A percentile compares a stretch with the other conserved stretches of the same genome.
phyloP scores from a whole-genome alignment of 2,888 invertebrate genomes.

The Panorpa germanica region DNA sequence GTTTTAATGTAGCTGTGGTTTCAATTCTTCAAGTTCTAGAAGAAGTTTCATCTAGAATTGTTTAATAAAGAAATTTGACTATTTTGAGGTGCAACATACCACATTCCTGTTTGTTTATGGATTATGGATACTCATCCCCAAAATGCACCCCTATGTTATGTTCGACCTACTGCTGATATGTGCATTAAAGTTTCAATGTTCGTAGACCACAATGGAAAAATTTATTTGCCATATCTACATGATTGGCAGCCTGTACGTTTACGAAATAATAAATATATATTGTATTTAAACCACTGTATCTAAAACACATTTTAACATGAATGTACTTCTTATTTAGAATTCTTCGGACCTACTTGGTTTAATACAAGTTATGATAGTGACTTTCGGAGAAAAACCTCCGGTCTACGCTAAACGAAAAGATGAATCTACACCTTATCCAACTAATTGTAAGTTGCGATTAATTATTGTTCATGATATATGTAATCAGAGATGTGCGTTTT shows the following conservation, averaged over 20 bases:
- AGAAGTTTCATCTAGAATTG: slow-evolving; percentile 4
- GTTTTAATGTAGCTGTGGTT: slow-evolving; percentile 6
- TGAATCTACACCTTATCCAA: slow-evolving; percentile 32
- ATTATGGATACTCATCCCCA: slow-evolving; percentile 93
- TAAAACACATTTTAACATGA: background rate
- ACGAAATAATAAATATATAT: slow-evolving; percentile 11
- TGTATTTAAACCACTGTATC: slow-evolving; percentile 1
- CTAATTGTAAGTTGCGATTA: slow-evolving; percentile 23
- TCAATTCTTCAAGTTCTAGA: background rate
- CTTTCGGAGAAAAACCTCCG: slow-evolving; percentile 91
- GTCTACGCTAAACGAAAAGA: slow-evolving; percentile 62
- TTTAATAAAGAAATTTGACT: slow-evolving; percentile 8
- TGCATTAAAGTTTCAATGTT: slow-evolving; percentile 84
- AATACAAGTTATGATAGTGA: slow-evolving; percentile 77
- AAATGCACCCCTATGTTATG: slow-evolving; percentile 88
- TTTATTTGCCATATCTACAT: slow-evolving; percentile 90
- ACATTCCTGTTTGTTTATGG: slow-evolving; percentile 95
- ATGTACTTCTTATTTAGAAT: slow-evolving; percentile 29
- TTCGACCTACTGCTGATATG: slow-evolving; percentile 90
- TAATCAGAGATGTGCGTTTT: no score
- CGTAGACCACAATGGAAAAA: slow-evolving; percentile 89
- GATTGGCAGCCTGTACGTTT: slow-evolving; percentile 75
- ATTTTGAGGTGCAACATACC: slow-evolving; percentile 52
- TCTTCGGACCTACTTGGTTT: slow-evolving; percentile 74
- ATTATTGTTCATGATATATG: no score